Evolutionary conservation across 1,140 invertebrate species (phyloP), one percentile per base, ranked within the genome.

Genomic region (Parasteatoda tepidariorum): DNA sequence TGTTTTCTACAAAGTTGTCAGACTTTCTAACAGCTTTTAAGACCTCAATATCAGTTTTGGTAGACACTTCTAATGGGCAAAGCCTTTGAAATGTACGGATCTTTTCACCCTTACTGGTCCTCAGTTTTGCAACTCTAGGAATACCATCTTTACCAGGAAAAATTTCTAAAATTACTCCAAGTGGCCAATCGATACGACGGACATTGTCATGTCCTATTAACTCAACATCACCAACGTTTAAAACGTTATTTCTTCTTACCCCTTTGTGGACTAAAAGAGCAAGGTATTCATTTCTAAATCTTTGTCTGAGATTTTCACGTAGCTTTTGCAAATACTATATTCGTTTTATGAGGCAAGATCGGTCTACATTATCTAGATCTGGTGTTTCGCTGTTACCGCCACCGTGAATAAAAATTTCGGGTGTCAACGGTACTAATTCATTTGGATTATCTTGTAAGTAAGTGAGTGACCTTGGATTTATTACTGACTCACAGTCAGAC

Each of bases 381-480:
- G 33, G 62, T 2, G 30, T 66, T 66, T 66, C 62, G 22, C 26
- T 26, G 62, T 33, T 66, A 13, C 28, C 22, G 3, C 24, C 11
- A 6, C 26, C 33, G n/a, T 66, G 62, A 38, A 68, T 34, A 48
- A 68, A 68, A 4, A 24, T 5, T 68, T 5, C 55, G n/a, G 75
- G n/a, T n/a, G n/a, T n/a, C n/a, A n/a, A n/a, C 4, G 75, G 24
- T 26, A 41, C 24, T n/a, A 55, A 30, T 33, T 78, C 75, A 62
- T 26, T 30, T 9, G 30, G 5, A 66, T 61, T 59, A 24, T 78
- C 26, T n/a, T 30, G 24, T 18, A 75, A 18, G 38, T 64, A 78
- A 2, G 59, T 73, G 9, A 87, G 62, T 15, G 86, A 86, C 9
- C 86, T 48, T 22, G 28, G 15, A 61, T 86, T 86, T 18, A 86